Evolutionary conservation across 2,888 invertebrate genomes (phyloP), one percentile per base, ranked within the genome.

Genomic region (Idaea biselata): DNA sequence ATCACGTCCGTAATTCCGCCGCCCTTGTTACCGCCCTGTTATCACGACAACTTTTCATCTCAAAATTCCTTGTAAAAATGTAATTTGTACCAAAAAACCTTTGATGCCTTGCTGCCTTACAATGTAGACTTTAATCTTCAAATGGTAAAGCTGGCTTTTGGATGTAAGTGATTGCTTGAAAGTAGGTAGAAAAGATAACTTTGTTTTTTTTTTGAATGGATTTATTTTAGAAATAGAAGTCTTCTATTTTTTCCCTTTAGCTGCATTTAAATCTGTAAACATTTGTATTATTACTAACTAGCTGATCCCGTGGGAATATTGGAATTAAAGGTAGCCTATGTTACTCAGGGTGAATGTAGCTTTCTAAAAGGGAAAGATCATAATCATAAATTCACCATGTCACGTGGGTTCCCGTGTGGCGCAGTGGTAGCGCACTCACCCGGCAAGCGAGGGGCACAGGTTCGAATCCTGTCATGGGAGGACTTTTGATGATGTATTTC

Each of bases 21-120:
- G 16, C 17, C 55, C 55, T 56, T 56, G 18, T 44, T 68, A 68
- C 67, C 70, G 68, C 65, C 67, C 64, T 65, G 16, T 62, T 18
- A 18, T 56, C 56, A 68, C 62, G 64, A 61, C 71, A 73, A 78
- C 74, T 76, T 78, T 78, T 73, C 75, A 74, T 74, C 74, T 71
- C 71, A 62, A 67, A 69, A 67, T 70, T 71, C 70, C 70, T 71
- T 78, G 77, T 78, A 78, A 82, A 81, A 81, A 77, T 68, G 70
- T 78, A 77, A 81, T 79, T 79, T 75, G 77, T 76, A 68, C 66
- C 70, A 66, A 68, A 76, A 71, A 70, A 69, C 71, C 67, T 60
- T 73, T 73, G 60, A 67, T 65, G 18, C 18, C 18, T 18, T 44
- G 14, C 8, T 44, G 44, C 44, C 18, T 18, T 55, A 7, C 44